Conservation (phyloP, 1,140 invertebrate species). For the Leptopilina boulardi region DNA sequence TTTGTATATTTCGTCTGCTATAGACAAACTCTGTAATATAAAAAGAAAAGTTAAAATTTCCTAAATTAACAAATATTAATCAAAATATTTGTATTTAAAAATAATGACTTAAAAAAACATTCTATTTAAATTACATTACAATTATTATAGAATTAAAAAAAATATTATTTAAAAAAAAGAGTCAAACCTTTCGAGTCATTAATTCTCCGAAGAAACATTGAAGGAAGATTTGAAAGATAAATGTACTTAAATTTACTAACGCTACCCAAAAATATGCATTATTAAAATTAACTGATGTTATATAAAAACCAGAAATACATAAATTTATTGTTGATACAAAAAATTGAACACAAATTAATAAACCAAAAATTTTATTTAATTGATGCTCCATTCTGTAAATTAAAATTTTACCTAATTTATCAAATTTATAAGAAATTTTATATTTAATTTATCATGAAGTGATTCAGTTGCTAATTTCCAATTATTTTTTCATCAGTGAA, state of each 20-base stretch:
- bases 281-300: background rate
- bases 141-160: no score
- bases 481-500: background rate
- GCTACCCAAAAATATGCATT: background rate
- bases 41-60: background rate
- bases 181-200: background rate
- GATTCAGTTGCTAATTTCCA: no score
- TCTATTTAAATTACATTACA: no score
- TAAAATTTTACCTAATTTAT: background rate
- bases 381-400: background rate
- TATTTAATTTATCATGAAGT: no score
- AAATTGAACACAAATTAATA: background rate
- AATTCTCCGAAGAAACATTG: background rate
- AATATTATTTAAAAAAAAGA: background rate
- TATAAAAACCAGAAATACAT: background rate
- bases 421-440: no score
- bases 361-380: background rate
- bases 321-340: background rate
- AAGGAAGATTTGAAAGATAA: background rate
- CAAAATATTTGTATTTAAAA: background rate
- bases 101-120: no score
- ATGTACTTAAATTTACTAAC: background rate
- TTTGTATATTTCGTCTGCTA: background rate
- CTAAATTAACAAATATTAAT: background rate
- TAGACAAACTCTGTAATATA: background rate